Evolutionary conservation across 2,113 vertebrate species (phyloP), one percentile per base, ranked within the genome.

Genomic region (Poeciliopsis occidentalis): DNA sequence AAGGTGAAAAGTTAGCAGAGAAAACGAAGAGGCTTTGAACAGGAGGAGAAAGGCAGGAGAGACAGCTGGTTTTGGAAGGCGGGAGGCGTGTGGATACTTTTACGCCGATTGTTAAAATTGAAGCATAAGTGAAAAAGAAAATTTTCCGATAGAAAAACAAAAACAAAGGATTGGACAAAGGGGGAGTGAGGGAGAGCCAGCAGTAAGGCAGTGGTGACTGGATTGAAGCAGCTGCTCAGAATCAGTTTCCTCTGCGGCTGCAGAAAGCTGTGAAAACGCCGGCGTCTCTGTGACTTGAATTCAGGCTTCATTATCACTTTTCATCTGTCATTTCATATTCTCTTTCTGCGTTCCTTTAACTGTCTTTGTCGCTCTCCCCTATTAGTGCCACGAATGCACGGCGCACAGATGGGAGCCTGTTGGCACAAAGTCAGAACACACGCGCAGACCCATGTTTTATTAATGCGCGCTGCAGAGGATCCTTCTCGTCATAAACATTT

Each of bases 401-500:
- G 64, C 74, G 71, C 82, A 75, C 76, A 85, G 75, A 88, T 82
- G 86, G 84, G 26, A 81, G 77, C 83, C 80, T 85, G 51, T 71
- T 87, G 81, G 79, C 81, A 64, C 80, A 80, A 71, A 69, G 68
- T 61, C 41, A 0, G 12, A 44, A 72, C 78, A 71, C 62, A 75
- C 57, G 61, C 54, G 60, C 62, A 64, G 24, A 44, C 24, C 13
- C 69, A 87, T 88, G 79, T 83, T 89, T 90, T 89, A 89, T 87
- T 86, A 80, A 87, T 89, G 80, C 19, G 0, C 32, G 73, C 81
- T 75, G 82, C 83, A 68, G 69, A 79, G 60, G 75, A 41, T 63
- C 64, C 65, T 80, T 72, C 34, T 54, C 54, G n/a, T 90, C 81
- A 81, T 62, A 73, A 88, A 85, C 89, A 85, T 76, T 90, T 81